phyloP scores from a whole-genome alignment of 1,140 invertebrate species.

The Ceratina calcarata region DNA sequence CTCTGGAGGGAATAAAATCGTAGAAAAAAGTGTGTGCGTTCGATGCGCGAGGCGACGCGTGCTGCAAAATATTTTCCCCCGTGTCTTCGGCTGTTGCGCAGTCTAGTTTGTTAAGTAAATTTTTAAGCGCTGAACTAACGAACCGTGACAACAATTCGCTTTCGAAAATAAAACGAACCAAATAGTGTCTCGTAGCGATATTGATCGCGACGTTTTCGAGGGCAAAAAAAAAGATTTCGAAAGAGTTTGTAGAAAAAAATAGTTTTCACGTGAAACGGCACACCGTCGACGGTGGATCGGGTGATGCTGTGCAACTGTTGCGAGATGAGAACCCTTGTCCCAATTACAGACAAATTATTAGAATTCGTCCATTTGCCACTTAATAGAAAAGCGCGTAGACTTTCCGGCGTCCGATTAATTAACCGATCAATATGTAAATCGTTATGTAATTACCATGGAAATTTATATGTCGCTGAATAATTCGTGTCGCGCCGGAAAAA shows the following conservation, averaged over 20 bases:
- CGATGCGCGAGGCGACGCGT: too few relatives aligned
- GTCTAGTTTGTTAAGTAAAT: slow-evolving; percentile 10
- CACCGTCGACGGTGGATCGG: too few relatives aligned
- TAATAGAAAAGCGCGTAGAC: neutral
- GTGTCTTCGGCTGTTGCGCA: neutral
- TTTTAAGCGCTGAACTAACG: neutral
- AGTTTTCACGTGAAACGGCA: too few relatives aligned
- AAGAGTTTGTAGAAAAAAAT: neutral
- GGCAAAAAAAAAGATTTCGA: neutral
- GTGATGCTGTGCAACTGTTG: too few relatives aligned
- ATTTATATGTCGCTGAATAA: slow-evolving; percentile 2
- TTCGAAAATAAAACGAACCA: slow-evolving; percentile 5
- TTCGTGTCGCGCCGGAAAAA: neutral
- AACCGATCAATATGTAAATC: slow-evolving; percentile 2
- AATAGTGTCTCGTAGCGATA: neutral
- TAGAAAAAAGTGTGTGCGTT: neutral
- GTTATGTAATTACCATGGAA: neutral
- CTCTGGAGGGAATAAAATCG: neutral
- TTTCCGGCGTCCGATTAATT: neutral
- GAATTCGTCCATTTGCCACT: neutral
- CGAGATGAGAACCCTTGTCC: too few relatives aligned
- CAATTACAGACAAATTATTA: neutral
- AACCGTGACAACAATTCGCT: neutral
- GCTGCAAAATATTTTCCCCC: neutral
- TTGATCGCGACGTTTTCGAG: neutral